Base-by-base conservation (phyloP, 2,888 invertebrate genomes). In the Mycalesis mineus region DNA sequence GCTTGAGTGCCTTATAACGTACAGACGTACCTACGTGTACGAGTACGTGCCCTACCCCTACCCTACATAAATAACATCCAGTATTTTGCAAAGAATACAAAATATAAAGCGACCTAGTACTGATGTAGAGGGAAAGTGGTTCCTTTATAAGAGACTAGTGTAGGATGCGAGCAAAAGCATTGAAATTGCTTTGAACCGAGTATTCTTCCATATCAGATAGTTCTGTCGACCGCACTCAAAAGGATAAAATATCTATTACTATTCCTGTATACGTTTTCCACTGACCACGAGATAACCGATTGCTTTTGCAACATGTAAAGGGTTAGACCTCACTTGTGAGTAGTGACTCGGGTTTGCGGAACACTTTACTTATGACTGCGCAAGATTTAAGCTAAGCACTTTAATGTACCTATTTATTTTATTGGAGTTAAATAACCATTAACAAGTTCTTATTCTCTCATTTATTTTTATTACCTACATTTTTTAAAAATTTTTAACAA, bases 51-150 rank as follows among this genome's bases (percentile, higher is more conserved):
- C 33, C 33, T 7, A 33, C 33, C 4, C 9, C 9, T 13, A 33
- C 33, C 14, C 31, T 15, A 11, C 33, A 33, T 47, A 47, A 47
- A 33, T 47, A 47, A 47, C 33, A 33, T 47, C 47, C 31, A 37
- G 36, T 37, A 37, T 37, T 37, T 49, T 13, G 39, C 29, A 71
- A 68, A 65, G 68, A 78, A 74, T 75, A 73, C 71, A 71, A 72
- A 33, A 75, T 72, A 58, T 53, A 55, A 57, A 57, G 50, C 53
- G 39, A 54, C 41, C 50, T 58, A 48, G 39, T 62, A 57, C 57
- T 54, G 50, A 59, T 49, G 53, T 55, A 49, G 55, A 56, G 57
- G 40, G 55, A 59, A 57, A 57, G 57, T 59, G 57, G 57, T 56
- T 52, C 54, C 51, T 60, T 62, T 60, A 62, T 52, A 55, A 60